A percentile compares a stretch with the other conserved stretches of the same genome.
These are phyloP conservation scores for Salticus scenicus DNA, from an alignment of 2,888 invertebrate genomes.

Conservation along the genomic window DNA sequence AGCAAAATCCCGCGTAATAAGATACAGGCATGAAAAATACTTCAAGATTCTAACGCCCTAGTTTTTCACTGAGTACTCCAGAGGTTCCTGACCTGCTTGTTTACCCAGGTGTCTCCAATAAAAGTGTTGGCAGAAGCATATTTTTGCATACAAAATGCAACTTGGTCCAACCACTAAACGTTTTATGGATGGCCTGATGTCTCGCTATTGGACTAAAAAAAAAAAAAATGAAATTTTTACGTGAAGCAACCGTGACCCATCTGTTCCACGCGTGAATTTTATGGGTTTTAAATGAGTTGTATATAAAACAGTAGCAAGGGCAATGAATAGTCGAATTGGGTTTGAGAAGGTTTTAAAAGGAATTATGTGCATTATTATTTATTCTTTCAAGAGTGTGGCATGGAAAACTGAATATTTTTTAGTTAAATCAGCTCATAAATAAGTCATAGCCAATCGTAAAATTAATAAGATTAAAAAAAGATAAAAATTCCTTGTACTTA, in stretches of 20 bases:
- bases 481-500: too few relatives aligned
- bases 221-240: not conserved
- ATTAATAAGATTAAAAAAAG: too few relatives aligned
- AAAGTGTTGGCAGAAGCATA: conserved; percentile 27
- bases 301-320: not conserved
- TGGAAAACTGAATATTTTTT: too few relatives aligned
- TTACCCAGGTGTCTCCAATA: conserved; percentile 40
- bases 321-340: too few relatives aligned
- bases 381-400: not conserved
- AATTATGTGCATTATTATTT: not conserved
- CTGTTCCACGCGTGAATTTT: conserved; percentile 7
- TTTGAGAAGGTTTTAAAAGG: too few relatives aligned
- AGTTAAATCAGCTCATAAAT: too few relatives aligned
- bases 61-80: not conserved
- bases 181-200: conserved; percentile 21
- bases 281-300: not conserved
- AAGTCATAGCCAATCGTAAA: too few relatives aligned
- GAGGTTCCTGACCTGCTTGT: conserved; percentile 43
- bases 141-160: conserved; percentile 46
- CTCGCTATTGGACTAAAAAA: conserved; percentile 20
- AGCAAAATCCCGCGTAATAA: too few relatives aligned
- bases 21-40: too few relatives aligned
- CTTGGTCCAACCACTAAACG: not conserved
- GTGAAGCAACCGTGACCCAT: not conserved
- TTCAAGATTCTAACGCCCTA: not conserved